Evolutionary conservation across 2,888 invertebrate genomes (phyloP).

Genomic region (Choreutis nemorana): DNA sequence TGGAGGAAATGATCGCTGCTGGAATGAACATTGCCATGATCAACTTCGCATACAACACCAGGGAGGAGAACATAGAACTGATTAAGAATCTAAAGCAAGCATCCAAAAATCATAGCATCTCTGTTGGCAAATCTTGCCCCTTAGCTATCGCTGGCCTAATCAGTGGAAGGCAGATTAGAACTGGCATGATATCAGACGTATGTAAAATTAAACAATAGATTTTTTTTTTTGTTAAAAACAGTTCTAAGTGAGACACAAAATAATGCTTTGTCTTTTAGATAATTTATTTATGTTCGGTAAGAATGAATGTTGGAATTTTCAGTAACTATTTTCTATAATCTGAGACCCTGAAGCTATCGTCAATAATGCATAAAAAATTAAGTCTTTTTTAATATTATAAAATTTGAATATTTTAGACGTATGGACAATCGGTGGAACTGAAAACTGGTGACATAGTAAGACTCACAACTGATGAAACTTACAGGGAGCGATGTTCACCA

Average conservation of each 20-base stretch:
- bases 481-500: conserved; percentile 60
- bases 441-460: conserved; percentile 47
- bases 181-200: conserved; percentile 83
- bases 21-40: conserved; percentile 64
- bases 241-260: no score
- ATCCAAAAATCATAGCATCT: conserved; percentile 65
- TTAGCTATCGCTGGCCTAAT: conserved; percentile 88
- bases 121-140: conserved; percentile 69
- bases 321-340: no score
- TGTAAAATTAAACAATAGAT: no score
- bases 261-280: no score
- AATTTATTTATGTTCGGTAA: no score
- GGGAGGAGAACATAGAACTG: conserved; percentile 44
- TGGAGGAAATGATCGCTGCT: conserved; percentile 54
- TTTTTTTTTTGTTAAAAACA: conserved; percentile 2
- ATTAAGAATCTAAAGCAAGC: conserved; percentile 49
- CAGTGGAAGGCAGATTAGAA: conserved; percentile 89
- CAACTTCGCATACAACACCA: conserved; percentile 41
- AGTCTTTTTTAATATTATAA: no score
- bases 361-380: no score
- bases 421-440: conserved; percentile 37
- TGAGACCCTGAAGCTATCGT: no score
- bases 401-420: conserved; percentile 43
- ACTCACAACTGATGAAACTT: conserved; percentile 64
- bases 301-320: no score